Evolutionary conservation across 1,140 invertebrate genomes (phyloP).

Genomic region (Harpegnathos saltator): DNA sequence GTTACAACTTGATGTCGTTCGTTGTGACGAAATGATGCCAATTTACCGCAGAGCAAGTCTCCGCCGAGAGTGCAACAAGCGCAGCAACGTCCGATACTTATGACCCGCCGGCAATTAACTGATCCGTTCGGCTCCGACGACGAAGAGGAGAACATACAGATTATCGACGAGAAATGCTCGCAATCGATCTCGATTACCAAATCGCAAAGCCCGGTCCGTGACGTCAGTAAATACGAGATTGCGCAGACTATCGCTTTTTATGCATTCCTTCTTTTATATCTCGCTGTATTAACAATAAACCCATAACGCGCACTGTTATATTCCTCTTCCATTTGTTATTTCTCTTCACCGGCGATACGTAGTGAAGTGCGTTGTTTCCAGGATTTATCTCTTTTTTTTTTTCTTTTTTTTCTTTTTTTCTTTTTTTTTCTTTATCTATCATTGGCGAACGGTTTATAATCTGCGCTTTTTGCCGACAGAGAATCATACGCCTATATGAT

Average conservation of each 20-base stretch:
- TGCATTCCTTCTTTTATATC: constrained; percentile 48
- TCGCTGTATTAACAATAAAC: constrained; percentile 56
- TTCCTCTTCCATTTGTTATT: constrained; percentile 16
- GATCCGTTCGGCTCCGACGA: constrained; percentile 97
- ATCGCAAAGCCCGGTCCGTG: constrained; percentile 80
- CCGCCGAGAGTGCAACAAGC: constrained; percentile 81
- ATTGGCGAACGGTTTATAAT: constrained; percentile 7
- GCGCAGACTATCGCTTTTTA: constrained; percentile 51
- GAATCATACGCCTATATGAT: constrained; percentile 4
- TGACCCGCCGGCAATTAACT: constrained; percentile 94
- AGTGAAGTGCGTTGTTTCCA: constrained; percentile 15
- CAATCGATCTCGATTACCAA: constrained; percentile 82
- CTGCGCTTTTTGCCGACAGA: constrained; percentile 6
- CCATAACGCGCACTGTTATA: constrained; percentile 29
- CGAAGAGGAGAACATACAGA: constrained; percentile 90
- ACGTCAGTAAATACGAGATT: constrained; percentile 81
- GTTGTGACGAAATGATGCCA: constrained; percentile 36
- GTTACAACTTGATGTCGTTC: constrained; percentile 11
- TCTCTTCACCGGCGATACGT: constrained; percentile 13
- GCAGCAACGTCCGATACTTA: constrained; percentile 88
- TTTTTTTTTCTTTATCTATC: neutral
- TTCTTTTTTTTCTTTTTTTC: neutral
- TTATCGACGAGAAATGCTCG: constrained; percentile 82
- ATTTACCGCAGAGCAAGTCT: constrained; percentile 83
- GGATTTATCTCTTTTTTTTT: neutral